Evolutionary conservation across 2,888 invertebrate species (phyloP).

Genomic region (Cyclophora albipunctata): DNA sequence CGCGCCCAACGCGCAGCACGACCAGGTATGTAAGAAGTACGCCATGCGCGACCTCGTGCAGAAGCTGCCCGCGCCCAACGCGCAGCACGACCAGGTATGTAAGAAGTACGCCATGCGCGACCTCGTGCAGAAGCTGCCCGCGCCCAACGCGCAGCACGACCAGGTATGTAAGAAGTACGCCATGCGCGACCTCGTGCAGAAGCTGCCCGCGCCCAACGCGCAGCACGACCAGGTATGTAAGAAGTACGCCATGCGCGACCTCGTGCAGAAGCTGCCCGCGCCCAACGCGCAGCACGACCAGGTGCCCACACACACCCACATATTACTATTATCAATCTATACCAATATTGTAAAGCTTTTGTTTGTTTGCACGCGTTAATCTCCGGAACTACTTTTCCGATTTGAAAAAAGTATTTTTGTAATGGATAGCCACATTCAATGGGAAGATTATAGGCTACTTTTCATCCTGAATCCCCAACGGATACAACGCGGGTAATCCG

Average conservation of each 20-base stretch:
- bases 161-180: conserved; percentile 54
- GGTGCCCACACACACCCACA: conserved; percentile 47
- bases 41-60: conserved; percentile 98
- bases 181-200: conserved; percentile 61
- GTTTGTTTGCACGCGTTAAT: no score
- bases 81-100: conserved; percentile 84
- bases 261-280: conserved; percentile 64
- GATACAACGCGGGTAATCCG: no score
- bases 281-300: conserved; percentile 91
- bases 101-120: conserved; percentile 60
- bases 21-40: conserved; percentile 85
- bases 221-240: conserved; percentile 82
- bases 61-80: conserved; percentile 93
- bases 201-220: conserved; percentile 83
- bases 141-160: conserved; percentile 90
- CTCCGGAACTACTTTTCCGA: no score
- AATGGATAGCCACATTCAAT: no score
- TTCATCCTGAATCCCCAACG: no score
- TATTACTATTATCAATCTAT: no score
- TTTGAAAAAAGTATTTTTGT: no score
- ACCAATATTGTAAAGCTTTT: no score
- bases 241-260: conserved; percentile 63
- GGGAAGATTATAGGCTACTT: no score
- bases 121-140: conserved; percentile 55
- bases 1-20: conserved; percentile 89